Conservation (phyloP, 2,888 invertebrate species). For the Dynastes tityus region DNA sequence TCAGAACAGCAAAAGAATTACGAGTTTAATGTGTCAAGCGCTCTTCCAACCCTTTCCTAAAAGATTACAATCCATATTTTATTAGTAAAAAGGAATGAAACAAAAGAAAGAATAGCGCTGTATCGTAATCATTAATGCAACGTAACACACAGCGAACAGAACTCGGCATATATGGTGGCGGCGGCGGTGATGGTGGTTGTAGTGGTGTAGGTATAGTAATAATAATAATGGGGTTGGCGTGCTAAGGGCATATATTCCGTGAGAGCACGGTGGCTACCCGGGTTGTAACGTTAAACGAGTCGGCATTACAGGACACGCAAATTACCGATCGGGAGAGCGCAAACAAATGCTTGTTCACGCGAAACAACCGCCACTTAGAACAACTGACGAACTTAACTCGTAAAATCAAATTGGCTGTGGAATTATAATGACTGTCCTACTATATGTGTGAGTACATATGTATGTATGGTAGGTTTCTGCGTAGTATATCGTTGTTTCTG, state of each 20-base stretch:
- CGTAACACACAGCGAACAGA: background rate
- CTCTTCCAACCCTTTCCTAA: slow-evolving; percentile 17
- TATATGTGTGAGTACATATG: background rate
- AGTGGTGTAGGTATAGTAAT: slow-evolving; percentile 12
- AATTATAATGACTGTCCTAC: slow-evolving; percentile 53
- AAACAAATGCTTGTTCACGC: slow-evolving; percentile 72
- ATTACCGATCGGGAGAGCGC: slow-evolving; percentile 70
- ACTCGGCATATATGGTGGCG: background rate
- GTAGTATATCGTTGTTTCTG: no score
- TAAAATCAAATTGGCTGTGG: slow-evolving; percentile 65
- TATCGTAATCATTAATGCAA: slow-evolving; percentile 1
- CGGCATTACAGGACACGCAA: slow-evolving; percentile 70
- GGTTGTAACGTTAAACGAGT: slow-evolving; percentile 70
- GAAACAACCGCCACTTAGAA: slow-evolving; percentile 70
- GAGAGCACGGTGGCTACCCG: slow-evolving; percentile 63
- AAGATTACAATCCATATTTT: slow-evolving; percentile 25
- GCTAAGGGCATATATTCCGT: slow-evolving; percentile 65
- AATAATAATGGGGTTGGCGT: slow-evolving; percentile 65
- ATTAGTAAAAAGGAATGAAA: slow-evolving; percentile 1
- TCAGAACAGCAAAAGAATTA: slow-evolving; percentile 8
- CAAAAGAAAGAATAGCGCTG: background rate
- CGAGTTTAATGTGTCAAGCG: slow-evolving; percentile 9
- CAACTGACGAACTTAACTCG: slow-evolving; percentile 66
- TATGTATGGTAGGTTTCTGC: no score
- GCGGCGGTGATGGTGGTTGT: background rate